Evolutionary conservation across 1,140 invertebrate species (phyloP).

Genomic region (Zaprionus capensis): DNA sequence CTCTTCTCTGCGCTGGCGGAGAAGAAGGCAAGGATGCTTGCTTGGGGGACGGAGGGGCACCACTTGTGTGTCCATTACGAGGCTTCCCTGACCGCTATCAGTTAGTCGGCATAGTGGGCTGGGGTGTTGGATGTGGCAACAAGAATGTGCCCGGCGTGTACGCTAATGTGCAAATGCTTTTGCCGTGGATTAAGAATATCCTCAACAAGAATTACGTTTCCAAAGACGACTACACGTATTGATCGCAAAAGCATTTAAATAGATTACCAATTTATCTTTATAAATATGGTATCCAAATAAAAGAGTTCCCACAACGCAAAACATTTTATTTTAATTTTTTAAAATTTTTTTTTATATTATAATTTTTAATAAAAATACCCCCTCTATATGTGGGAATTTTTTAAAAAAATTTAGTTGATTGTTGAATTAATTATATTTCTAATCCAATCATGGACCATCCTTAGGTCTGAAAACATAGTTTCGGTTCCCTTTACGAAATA

Average conservation of each 20-base stretch:
- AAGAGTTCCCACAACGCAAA: too few relatives aligned
- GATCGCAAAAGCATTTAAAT: neutral
- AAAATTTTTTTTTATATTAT: too few relatives aligned
- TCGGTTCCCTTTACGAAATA: too few relatives aligned
- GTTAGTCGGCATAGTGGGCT: conserved; percentile 88
- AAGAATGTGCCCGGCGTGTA: conserved; percentile 90
- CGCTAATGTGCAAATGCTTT: conserved; percentile 87
- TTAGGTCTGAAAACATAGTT: too few relatives aligned
- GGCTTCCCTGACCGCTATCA: conserved; percentile 84
- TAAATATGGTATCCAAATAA: too few relatives aligned
- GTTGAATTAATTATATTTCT: too few relatives aligned
- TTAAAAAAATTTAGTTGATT: too few relatives aligned
- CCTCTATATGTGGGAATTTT: too few relatives aligned
- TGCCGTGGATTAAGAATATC: conserved; percentile 30
- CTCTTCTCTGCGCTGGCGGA: conserved; percentile 86
- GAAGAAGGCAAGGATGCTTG: conserved; percentile 89
- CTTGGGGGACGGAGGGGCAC: conserved; percentile 90
- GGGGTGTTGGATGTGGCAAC: conserved; percentile 86
- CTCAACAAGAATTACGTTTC: neutral
- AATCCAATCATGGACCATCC: too few relatives aligned
- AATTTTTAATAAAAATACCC: too few relatives aligned
- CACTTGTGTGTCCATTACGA: conserved; percentile 87
- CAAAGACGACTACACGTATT: neutral
- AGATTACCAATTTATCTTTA: too few relatives aligned
- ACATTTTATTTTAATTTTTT: too few relatives aligned